Base-by-base conservation (phyloP, 2,888 invertebrate species). In the Cremastinae sp. region DNA sequence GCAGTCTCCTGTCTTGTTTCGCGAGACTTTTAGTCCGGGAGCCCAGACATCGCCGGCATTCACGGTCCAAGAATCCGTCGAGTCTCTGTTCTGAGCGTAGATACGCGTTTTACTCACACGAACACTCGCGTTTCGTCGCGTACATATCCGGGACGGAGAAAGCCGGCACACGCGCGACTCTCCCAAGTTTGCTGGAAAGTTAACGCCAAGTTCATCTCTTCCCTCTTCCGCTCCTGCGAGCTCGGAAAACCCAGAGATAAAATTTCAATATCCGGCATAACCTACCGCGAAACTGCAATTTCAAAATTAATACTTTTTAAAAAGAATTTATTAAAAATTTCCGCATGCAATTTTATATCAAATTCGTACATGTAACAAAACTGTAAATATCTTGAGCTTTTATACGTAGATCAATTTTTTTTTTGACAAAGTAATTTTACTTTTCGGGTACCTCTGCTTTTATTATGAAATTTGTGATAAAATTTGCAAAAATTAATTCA, bases 141-240 rank as follows among this genome's bases (percentile, higher is more conserved):
- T 59, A 28, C 0, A 43, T 34, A 28, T 12, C 38, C 38, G 36
- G 38, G 20, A 38, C 28, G 56, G 38, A 58, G 68, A 68, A 75
- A 75, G 22, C 66, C 28, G 54, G 72, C 58, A 76, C 76, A 72
- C 71, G 28, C 28, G 76, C 49, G 75, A 77, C 77, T 75, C 75
- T 77, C 71, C 75, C 75, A 80, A 80, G 76, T 80, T 80, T 68
- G 76, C 76, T 61, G 72, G 65, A 74, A 78, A 80, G 77, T 80
- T 80, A 74, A 76, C 74, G 75, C 72, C 71, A 75, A 79, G 71
- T 80, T 79, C 59, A 68, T 68, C 56, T 12, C 28, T 66, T 73
- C 59, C 74, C 65, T 14, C 64, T 28, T 72, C 43, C 51, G 56
- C 45, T 56, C 36, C 45, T 34, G 53, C 43, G 53, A 45, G 51